Evolutionary conservation across 2,888 invertebrate genomes (phyloP).

Genomic region (Leucoma salicis): DNA sequence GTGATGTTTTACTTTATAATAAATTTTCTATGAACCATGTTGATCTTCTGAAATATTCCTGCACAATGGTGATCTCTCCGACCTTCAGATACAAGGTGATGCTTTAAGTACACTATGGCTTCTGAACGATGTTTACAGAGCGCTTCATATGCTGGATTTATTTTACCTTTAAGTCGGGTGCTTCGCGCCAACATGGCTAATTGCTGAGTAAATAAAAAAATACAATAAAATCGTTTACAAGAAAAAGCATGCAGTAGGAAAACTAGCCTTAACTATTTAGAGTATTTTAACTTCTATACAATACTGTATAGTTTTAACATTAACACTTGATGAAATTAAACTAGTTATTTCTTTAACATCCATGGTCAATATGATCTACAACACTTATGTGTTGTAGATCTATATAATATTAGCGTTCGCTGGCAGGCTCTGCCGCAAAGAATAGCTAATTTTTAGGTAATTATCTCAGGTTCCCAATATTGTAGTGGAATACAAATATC

Average conservation of each 20-base stretch:
- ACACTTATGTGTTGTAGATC: no score
- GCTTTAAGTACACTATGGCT: conserved; percentile 16
- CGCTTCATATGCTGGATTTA: conserved; percentile 32
- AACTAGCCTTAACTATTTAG: not conserved
- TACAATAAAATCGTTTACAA: conserved; percentile 6
- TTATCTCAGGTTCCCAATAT: no score
- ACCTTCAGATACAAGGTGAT: conserved; percentile 20
- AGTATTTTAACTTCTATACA: no score
- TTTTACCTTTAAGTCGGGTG: conserved; percentile 19
- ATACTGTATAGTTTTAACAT: no score
- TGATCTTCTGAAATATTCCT: conserved; percentile 5
- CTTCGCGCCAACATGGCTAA: conserved; percentile 8
- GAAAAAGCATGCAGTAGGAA: not conserved
- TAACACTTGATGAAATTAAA: no score
- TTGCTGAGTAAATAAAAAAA: conserved; percentile 29
- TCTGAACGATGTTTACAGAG: conserved; percentile 34
- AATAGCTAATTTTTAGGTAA: no score
- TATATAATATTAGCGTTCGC: no score
- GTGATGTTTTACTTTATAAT: no score
- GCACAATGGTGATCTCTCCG: conserved; percentile 1
- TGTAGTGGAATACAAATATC: no score
- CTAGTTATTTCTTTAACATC: no score
- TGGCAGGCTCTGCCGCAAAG: no score
- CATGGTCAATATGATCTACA: not conserved
- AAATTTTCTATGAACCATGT: not conserved